phyloP scores from a whole-genome alignment of 2,797 vertebrate genomes.

The Ptychadena robeensis region DNA sequence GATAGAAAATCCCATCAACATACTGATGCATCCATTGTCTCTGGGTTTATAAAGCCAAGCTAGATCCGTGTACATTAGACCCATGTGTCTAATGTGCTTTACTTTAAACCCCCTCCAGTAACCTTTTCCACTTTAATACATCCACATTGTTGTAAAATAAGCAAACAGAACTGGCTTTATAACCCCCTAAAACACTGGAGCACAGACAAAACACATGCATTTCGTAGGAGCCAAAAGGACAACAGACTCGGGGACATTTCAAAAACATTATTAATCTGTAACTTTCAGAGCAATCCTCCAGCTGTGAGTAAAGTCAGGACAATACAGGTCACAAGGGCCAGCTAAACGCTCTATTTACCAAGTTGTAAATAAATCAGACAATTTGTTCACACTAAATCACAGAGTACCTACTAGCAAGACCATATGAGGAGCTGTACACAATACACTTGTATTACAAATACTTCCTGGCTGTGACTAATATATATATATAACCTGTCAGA shows the following conservation, averaged over 20 bases:
- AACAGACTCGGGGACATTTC: slow-evolving; percentile 11
- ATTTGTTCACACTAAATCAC: neutral
- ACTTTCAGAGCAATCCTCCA: slow-evolving; percentile 14
- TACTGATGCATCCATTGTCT: neutral
- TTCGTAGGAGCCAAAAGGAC: slow-evolving; percentile 32
- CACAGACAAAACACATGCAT: slow-evolving; percentile 46
- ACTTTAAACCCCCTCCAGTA: neutral
- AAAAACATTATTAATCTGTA: slow-evolving; percentile 31
- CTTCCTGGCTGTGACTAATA: neutral
- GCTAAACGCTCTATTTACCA: slow-evolving; percentile 1
- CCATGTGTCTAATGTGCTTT: neutral
- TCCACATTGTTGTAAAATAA: neutral
- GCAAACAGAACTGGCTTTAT: neutral
- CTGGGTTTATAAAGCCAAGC: neutral
- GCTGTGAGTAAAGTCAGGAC: slow-evolving; percentile 26
- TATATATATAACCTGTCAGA: neutral
- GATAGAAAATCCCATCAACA: neutral
- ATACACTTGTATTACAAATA: neutral
- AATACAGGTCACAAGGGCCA: slow-evolving; percentile 30
- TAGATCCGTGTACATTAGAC: neutral
- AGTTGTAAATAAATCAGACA: slow-evolving; percentile 8
- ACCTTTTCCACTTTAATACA: neutral
- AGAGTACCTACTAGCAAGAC: neutral
- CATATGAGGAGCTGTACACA: neutral
- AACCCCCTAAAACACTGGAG: slow-evolving; percentile 5